These are phyloP conservation scores for Leptobrachium ailaonicum DNA, from an alignment of 2,113 vertebrate species.

Conservation along the genomic window DNA sequence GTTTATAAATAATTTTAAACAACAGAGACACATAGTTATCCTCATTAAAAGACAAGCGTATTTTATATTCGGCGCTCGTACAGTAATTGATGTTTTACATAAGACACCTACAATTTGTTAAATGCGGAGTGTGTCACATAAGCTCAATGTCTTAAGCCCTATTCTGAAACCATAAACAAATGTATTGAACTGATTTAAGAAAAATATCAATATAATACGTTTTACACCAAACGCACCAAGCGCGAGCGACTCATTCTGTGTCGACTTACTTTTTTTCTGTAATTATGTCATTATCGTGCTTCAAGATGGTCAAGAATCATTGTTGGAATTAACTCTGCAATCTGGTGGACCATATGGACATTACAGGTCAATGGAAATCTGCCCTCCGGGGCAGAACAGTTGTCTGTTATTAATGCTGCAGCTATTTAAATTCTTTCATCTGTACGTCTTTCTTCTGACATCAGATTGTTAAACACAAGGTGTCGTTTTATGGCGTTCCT, in stretches of 20 bases:
- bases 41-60: conserved; percentile 37
- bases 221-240: too few relatives aligned
- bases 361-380: neutral
- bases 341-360: conserved; percentile 40
- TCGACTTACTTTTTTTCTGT: conserved; percentile 8
- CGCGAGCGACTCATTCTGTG: neutral
- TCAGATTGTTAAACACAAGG: too few relatives aligned
- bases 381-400: neutral
- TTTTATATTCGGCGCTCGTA: conserved; percentile 38
- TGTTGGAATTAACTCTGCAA: conserved; percentile 20
- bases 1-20: conserved; percentile 50
- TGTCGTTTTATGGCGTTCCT: too few relatives aligned
- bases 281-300: conserved; percentile 20
- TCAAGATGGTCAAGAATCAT: neutral
- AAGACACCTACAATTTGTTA: conserved; percentile 41
- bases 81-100: conserved; percentile 49
- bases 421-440: conserved; percentile 5
- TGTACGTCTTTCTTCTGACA: too few relatives aligned
- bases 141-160: conserved; percentile 1
- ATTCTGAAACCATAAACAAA: conserved; percentile 8
- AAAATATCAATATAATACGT: too few relatives aligned
- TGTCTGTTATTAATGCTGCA: neutral
- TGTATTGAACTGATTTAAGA: neutral
- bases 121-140: conserved; percentile 29
- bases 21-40: conserved; percentile 37